These are phyloP conservation scores for Polydrusus pterygomalis DNA, from an alignment of 2,888 invertebrate species.

Conservation along the genomic window DNA sequence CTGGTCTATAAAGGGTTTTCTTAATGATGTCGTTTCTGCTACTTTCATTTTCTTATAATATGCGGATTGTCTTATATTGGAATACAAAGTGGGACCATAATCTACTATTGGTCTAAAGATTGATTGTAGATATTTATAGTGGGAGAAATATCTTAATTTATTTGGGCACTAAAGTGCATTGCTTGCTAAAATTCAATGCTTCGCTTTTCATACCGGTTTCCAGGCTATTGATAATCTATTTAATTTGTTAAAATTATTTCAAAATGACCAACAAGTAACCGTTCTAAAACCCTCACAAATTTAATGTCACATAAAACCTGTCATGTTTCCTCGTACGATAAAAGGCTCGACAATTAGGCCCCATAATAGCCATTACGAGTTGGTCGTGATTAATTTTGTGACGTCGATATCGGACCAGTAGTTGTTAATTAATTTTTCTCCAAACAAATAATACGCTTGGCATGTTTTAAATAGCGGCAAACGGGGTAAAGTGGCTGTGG, in stretches of 20 bases:
- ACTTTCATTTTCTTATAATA: too few relatives aligned
- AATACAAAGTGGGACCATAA: too few relatives aligned
- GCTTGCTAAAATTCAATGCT: too few relatives aligned
- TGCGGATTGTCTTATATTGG: too few relatives aligned
- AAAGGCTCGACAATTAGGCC: slow-evolving; percentile 45
- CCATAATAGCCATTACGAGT: slow-evolving; percentile 55
- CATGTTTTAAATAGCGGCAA: slow-evolving; percentile 24
- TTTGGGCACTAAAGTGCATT: too few relatives aligned
- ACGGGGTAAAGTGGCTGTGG: slow-evolving; percentile 25
- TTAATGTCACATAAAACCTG: slow-evolving; percentile 15
- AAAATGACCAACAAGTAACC: slow-evolving; percentile 17
- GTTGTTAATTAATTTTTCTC: slow-evolving; percentile 59
- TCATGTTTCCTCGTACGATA: slow-evolving; percentile 41
- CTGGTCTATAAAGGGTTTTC: too few relatives aligned
- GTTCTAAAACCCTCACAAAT: slow-evolving; percentile 8
- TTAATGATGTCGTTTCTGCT: too few relatives aligned
- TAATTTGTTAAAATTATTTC: not conserved
- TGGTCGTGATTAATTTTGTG: slow-evolving; percentile 67
- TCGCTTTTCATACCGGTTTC: too few relatives aligned
- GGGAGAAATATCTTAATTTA: too few relatives aligned
- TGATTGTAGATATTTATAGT: too few relatives aligned
- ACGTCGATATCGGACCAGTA: slow-evolving; percentile 62
- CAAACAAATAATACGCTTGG: slow-evolving; percentile 47
- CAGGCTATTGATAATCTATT: too few relatives aligned
- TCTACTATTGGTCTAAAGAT: too few relatives aligned